phyloP scores from a whole-genome alignment of 30 jellyfish, hydroid and myxozoan species.

The Calvadosia cruxmelitensis region DNA sequence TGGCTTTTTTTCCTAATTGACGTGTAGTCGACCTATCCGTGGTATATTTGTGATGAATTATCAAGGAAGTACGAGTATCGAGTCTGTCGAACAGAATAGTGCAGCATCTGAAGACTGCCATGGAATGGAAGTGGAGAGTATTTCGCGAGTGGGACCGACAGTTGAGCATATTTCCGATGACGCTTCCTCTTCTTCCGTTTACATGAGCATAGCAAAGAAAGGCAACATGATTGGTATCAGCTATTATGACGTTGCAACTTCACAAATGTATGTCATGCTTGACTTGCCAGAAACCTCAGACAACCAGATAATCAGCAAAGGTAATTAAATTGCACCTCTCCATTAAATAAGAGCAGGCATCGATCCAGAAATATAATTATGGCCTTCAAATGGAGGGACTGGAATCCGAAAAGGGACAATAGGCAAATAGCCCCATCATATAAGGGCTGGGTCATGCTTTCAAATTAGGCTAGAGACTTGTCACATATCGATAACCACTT shows the following conservation, averaged over 20 bases:
- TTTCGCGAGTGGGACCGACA: too few species aligned
- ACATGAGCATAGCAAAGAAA: conserved; percentile 50
- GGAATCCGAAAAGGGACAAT: background rate
- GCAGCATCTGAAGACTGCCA: too few species aligned
- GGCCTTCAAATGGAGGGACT: background rate
- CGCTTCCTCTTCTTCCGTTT: background rate
- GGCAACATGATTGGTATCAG: conserved; percentile 49
- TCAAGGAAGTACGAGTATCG: too few species aligned
- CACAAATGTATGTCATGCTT: conserved; percentile 57
- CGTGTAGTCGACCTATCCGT: too few species aligned
- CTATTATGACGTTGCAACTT: conserved; percentile 46
- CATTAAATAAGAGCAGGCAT: background rate
- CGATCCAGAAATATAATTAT: background rate
- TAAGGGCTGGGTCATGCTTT: too few species aligned
- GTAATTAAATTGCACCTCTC: background rate
- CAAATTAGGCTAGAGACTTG: too few species aligned
- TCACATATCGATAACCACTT: too few species aligned
- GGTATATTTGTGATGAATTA: too few species aligned
- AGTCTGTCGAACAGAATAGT: too few species aligned
- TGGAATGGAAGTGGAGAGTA: too few species aligned
- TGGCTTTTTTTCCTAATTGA: too few species aligned
- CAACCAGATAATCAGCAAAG: conserved; percentile 17
- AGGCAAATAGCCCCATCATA: too few species aligned
- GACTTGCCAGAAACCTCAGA: conserved; percentile 66
- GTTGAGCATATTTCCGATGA: background rate